Percentiles rank a stretch among this genome's conserved stretches.
Conservation (phyloP, 1,140 invertebrate species). For the Dinoponera quadriceps region DNA sequence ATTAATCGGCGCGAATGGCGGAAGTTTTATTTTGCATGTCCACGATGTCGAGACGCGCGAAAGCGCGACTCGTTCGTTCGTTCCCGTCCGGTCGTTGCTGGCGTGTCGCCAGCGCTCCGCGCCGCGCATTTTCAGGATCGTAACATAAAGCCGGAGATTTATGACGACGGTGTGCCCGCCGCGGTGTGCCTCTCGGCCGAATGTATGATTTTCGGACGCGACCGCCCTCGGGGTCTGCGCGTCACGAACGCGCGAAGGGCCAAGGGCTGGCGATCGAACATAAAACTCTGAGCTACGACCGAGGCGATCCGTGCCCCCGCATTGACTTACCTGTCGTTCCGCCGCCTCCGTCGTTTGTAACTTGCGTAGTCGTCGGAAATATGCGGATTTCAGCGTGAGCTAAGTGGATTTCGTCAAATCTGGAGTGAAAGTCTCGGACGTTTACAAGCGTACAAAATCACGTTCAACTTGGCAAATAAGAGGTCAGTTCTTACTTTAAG, state of each 20-base stretch:
- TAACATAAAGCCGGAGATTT: constrained; percentile 77
- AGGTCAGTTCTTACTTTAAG: not conserved
- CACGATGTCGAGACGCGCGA: not conserved
- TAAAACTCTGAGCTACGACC: constrained; percentile 69
- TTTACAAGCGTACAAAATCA: not conserved
- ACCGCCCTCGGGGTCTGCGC: constrained; percentile 51
- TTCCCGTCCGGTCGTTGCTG: constrained; percentile 44
- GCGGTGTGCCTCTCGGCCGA: constrained; percentile 35
- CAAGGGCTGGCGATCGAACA: constrained; percentile 46
- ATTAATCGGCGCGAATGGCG: constrained; percentile 56
- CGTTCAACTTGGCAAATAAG: not conserved
- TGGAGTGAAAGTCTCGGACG: not conserved
- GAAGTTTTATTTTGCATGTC: constrained; percentile 44
- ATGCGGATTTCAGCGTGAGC: not conserved
- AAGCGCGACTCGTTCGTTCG: constrained; percentile 13
- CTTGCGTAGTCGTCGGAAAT: not conserved
- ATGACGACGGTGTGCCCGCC: constrained; percentile 61
- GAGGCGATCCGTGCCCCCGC: constrained; percentile 1
- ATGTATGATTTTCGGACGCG: constrained; percentile 73
- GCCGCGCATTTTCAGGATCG: constrained; percentile 72
- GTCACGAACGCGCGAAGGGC: constrained; percentile 17
- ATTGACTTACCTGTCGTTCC: constrained; percentile 5
- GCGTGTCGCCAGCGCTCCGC: constrained; percentile 67
- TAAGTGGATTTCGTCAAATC: not conserved
- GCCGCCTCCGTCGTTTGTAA: not conserved